Evolutionary conservation across 53 echinoderm and acorn worm genomes (phyloP).

Genomic region (Luidia sarsii): DNA sequence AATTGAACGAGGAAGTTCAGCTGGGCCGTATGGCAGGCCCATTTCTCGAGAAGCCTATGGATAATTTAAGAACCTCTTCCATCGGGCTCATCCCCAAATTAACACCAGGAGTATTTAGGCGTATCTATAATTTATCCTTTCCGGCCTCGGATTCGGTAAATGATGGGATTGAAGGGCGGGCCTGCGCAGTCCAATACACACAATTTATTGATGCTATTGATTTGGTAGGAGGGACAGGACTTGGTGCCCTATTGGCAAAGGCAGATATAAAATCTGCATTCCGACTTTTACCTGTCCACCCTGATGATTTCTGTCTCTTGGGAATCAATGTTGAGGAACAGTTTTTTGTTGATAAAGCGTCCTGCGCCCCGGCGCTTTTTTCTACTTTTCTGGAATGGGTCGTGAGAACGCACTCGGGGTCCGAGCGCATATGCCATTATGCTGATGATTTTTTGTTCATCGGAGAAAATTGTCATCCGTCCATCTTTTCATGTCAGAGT

Average conservation of each 20-base stretch:
- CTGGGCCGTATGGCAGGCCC: constrained; percentile 37
- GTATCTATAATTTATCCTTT: constrained; percentile 27
- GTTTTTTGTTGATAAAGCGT: constrained; percentile 5
- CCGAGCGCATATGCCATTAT: not conserved
- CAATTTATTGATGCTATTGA: constrained; percentile 25
- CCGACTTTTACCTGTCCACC: constrained; percentile 25
- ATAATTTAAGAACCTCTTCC: constrained; percentile 10
- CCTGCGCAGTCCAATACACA: constrained; percentile 5
- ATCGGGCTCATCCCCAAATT: constrained; percentile 34
- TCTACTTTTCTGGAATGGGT: constrained; percentile 37
- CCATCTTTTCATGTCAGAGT: not conserved
- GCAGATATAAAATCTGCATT: constrained; percentile 45
- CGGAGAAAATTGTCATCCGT: not conserved
- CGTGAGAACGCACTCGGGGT: not conserved
- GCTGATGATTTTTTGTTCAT: constrained; percentile 34
- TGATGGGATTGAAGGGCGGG: constrained; percentile 11
- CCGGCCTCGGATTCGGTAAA: constrained; percentile 26
- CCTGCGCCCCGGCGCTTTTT: constrained; percentile 6
- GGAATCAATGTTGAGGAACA: not conserved
- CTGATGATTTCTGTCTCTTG: constrained; percentile 20
- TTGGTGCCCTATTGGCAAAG: constrained; percentile 28
- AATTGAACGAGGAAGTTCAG: constrained; percentile 3
- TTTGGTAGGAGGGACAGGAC: constrained; percentile 4
- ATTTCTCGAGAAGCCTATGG: not conserved
- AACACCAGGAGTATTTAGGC: not conserved